Percentiles rank a stretch among this genome's conserved stretches.
Evolutionary conservation across 2,888 invertebrate genomes (phyloP).

Genomic region (Pachycephus smyrnensis): DNA sequence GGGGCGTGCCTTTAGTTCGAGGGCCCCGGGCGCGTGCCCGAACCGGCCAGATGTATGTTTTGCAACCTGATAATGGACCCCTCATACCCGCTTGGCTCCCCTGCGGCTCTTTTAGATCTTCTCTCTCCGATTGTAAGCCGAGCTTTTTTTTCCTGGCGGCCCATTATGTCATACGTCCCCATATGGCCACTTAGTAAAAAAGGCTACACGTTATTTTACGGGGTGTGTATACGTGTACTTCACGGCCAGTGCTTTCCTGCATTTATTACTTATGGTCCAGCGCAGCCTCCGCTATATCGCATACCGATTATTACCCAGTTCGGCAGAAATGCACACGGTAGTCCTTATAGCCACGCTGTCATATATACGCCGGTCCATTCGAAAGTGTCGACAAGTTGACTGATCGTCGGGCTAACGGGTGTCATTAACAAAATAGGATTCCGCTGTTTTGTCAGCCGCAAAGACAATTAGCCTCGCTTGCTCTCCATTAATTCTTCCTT

Average conservation of each 20-base stretch:
- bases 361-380: not conserved
- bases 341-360: not conserved
- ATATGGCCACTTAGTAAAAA: constrained; percentile 61
- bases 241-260: not conserved
- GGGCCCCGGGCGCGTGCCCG: constrained; percentile 56
- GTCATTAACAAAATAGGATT: constrained; percentile 22
- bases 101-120: constrained; percentile 61
- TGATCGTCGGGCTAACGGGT: constrained; percentile 13
- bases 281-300: not conserved
- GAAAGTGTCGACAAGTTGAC: constrained; percentile 11
- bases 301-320: not conserved
- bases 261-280: not conserved
- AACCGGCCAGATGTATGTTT: constrained; percentile 63
- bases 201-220: constrained; percentile 26
- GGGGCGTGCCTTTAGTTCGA: constrained; percentile 50
- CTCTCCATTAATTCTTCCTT: constrained; percentile 18
- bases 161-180: constrained; percentile 54
- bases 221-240: not conserved
- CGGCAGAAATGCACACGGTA: not conserved
- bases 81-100: constrained; percentile 53
- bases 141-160: constrained; percentile 47
- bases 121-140: constrained; percentile 59
- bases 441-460: constrained; percentile 14
- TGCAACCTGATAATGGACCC: constrained; percentile 65
- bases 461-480: constrained; percentile 21